Evolutionary conservation across 2,113 vertebrate genomes (phyloP), one percentile per base, ranked within the genome.

Genomic region (Megaptera novaeangliae): DNA sequence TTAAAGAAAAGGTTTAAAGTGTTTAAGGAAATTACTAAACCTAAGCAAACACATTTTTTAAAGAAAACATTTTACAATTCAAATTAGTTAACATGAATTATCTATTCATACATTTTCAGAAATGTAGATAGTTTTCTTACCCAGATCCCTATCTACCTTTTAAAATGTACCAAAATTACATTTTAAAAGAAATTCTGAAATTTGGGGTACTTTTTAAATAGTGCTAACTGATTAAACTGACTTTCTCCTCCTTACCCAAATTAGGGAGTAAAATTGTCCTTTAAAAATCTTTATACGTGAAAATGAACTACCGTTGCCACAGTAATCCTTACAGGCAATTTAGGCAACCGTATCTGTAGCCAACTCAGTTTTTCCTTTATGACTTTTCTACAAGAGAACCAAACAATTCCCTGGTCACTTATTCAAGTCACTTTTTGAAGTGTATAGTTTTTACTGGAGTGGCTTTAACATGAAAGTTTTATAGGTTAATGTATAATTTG

Each of bases 1-100:
- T 49, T 82, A 71, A 91, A 71, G 20, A 77, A 55, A 90, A 95
- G 41, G 41, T 39, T 69, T 86, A 44, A 88, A 68, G 11, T 81
- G 23, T 81, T 95, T 94, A 85, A 92, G 64, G 49, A 96, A 87
- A 95, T 77, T 66, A 31, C 59, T 87, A 88, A 95, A 55, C 23
- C 46, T 68, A 55, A 96, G 34, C 49, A 13, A 80, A 55, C n/a
- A 78, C 41, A 27, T 44, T 52, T 87, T 91, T 77, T 49, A 61
- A 80, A 64, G 41, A 88, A 41, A 74, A 10, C 44, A 83, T 93
- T 77, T 83, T 74, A 72, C 8, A 95, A 55, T 61, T 89, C 49
- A 36, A 84, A 39, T 36, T 63, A 61, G 13, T 91, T 81, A 75
- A 69, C 11, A 3, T 74, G 39, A 89, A 81, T 95, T 55, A 27